phyloP scores from a whole-genome alignment of 2,797 vertebrate species.

The Pseudomugil tenellus region DNA sequence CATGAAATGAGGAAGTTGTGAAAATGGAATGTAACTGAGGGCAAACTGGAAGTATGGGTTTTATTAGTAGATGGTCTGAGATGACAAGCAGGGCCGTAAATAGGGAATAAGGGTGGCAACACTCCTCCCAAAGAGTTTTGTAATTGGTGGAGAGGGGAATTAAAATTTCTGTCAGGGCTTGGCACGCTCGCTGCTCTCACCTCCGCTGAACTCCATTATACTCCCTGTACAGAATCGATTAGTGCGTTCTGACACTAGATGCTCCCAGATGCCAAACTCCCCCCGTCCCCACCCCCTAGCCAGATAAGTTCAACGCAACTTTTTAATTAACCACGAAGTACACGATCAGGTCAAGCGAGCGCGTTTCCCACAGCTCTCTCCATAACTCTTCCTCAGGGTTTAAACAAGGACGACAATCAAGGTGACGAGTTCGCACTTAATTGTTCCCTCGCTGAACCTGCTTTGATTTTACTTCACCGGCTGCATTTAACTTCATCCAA shows the following conservation, averaged over 20 bases:
- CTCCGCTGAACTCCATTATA: slow-evolving; percentile 69
- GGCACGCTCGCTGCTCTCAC: slow-evolving; percentile 47
- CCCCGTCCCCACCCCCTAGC: too few species aligned
- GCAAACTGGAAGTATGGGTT: not conserved
- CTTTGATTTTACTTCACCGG: slow-evolving; percentile 61
- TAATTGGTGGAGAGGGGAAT: slow-evolving; percentile 69
- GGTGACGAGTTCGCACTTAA: slow-evolving; percentile 15
- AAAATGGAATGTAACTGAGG: not conserved
- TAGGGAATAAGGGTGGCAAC: slow-evolving; percentile 22
- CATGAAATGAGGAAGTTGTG: slow-evolving; percentile 1
- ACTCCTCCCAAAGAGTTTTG: slow-evolving; percentile 29
- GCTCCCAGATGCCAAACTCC: slow-evolving; percentile 37
- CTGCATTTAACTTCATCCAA: slow-evolving; percentile 40
- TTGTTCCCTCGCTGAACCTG: slow-evolving; percentile 23
- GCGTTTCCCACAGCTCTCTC: slow-evolving; percentile 19
- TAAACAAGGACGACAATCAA: slow-evolving; percentile 35
- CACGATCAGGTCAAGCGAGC: not conserved
- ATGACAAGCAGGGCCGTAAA: slow-evolving; percentile 39
- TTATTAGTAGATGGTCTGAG: slow-evolving; percentile 28
- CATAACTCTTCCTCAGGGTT: slow-evolving; percentile 28
- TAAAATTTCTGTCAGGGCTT: slow-evolving; percentile 43
- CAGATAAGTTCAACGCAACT: slow-evolving; percentile 46
- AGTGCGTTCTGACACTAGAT: slow-evolving; percentile 54
- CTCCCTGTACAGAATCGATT: slow-evolving; percentile 71
- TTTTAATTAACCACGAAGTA: slow-evolving; percentile 65